These are phyloP conservation scores for Crotalus tigris DNA, from an alignment of 2,113 vertebrate species.

Conservation along the genomic window DNA sequence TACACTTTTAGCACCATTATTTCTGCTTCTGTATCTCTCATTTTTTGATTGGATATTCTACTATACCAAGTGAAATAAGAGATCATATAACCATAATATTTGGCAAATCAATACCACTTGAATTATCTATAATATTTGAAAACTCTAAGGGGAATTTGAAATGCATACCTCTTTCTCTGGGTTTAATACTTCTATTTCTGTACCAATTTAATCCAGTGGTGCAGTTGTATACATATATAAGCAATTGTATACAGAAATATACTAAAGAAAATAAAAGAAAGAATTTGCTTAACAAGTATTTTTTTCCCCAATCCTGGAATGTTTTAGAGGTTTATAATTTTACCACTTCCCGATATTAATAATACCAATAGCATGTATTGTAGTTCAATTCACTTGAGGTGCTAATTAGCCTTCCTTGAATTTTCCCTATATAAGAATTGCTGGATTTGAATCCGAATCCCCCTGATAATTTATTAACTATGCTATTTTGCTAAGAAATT, in stretches of 20 bases:
- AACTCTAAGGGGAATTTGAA: neutral
- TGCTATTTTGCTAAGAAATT: neutral
- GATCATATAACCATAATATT: neutral
- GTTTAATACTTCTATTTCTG: neutral
- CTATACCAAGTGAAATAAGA: neutral
- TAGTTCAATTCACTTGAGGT: neutral
- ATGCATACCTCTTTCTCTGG: neutral
- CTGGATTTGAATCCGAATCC: neutral
- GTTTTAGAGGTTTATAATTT: neutral
- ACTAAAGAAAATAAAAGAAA: neutral
- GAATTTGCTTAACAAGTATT: neutral
- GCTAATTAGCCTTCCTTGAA: neutral
- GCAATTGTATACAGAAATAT: neutral
- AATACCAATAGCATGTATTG: neutral
- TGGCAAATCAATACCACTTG: neutral
- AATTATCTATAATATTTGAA: neutral
- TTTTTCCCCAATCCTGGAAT: neutral
- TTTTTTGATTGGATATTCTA: neutral
- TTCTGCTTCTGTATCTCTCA: constrained; percentile 14
- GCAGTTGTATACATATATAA: neutral
- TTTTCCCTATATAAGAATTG: neutral
- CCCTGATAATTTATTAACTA: neutral
- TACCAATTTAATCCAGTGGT: neutral
- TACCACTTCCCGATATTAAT: neutral
- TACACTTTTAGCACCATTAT: constrained; percentile 13